Base-by-base conservation (phyloP, 1,140 invertebrate species). In the Anoplophora glabripennis region DNA sequence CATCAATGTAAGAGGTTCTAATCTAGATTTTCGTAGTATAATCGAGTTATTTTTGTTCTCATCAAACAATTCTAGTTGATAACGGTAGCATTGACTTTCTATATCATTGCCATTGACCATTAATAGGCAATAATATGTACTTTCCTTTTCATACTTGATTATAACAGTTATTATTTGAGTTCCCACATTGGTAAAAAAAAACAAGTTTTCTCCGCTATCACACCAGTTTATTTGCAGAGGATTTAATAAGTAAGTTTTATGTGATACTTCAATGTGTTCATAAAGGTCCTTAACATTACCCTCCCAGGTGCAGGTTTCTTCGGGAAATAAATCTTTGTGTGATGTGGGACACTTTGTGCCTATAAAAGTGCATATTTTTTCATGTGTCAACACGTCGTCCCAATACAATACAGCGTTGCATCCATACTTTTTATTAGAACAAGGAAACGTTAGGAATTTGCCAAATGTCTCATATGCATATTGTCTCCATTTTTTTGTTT, bases 31-130 rank as follows among this genome's bases (percentile, higher is more conserved):
- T 37, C 58, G 49, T 40, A 64, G 21, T 21, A 64, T 45, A 37
- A 64, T 37, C 7, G 63, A 64, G 42, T 49, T 57, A 11, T 12
- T 49, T 35, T 61, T 61, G 44, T 51, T 49, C 11, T 60, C 58
- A 45, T 54, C 21, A 18, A 12, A 47, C 40, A 64, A 47, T 45
- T 64, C 63, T 34, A 64, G 11, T 33, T 64, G 63, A 54, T 64
- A 64, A n/a, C 46, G 41, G 34, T 42, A 64, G 38, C 57, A 64
- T 38, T 64, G 63, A 37, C 48, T 58, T 37, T 61, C 63, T 35
- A 64, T 46, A 36, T 61, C 54, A 44, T 40, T 61, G 9, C 58
- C 63, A 21, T 54, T 61, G 5, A 57, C 15, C 48, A 58, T 57
- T 4, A 61, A n/a, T 12, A 53, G n/a, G 18, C 48, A 57, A 12